Conservation (phyloP, 1,140 invertebrate species). For the Penaeus indicus region DNA sequence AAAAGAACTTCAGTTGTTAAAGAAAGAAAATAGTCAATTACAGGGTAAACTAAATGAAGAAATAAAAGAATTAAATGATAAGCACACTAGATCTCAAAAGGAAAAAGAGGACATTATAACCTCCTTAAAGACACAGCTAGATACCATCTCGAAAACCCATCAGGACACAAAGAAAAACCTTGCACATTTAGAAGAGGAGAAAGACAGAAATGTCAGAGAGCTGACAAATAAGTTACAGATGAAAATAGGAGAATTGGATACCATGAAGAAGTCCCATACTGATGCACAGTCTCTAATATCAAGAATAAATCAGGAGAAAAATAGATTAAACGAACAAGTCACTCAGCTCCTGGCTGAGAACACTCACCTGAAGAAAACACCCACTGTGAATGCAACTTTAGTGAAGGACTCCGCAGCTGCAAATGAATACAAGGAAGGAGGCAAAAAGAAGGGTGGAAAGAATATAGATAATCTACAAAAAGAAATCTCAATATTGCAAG, state of each 20-base stretch:
- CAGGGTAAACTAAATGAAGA: constrained; percentile 3
- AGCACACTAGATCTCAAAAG: not conserved
- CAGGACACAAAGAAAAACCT: no score
- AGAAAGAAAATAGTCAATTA: constrained; percentile 15
- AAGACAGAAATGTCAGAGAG: not conserved
- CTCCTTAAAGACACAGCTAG: no score
- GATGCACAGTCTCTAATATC: not conserved
- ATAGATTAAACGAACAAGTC: constrained; percentile 17
- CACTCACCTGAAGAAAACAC: constrained; percentile 43
- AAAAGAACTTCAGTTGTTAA: constrained; percentile 17
- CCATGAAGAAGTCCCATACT: constrained; percentile 16
- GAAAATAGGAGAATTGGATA: constrained; percentile 5
- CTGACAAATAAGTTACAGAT: not conserved
- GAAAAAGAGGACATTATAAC: no score
- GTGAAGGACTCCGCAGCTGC: constrained; percentile 17
- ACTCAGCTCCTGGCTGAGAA: constrained; percentile 37
- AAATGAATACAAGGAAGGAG: constrained; percentile 14
- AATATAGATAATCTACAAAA: constrained; percentile 31
- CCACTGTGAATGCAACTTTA: not conserved
- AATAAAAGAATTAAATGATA: constrained; percentile 27
- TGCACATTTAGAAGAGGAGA: not conserved
- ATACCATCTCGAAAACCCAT: no score
- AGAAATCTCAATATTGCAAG: constrained; percentile 8
- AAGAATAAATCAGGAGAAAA: constrained; percentile 35
- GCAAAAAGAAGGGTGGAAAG: constrained; percentile 12